phyloP scores from a whole-genome alignment of 2,797 vertebrate genomes.

The Tapirus indicus region DNA sequence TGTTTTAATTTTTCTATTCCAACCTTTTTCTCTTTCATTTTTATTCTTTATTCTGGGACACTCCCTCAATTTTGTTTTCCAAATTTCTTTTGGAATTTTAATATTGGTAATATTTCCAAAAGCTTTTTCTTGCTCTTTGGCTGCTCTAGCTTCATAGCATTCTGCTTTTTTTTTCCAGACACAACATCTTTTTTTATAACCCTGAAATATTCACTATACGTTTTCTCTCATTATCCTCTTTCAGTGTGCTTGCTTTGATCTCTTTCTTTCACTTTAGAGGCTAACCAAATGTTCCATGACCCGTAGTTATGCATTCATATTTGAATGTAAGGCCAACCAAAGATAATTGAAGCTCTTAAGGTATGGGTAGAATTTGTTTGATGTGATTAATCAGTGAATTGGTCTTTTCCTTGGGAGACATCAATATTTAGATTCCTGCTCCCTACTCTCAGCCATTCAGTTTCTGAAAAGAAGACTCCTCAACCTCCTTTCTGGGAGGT shows the following conservation, averaged over 20 bases:
- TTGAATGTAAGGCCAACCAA: not conserved
- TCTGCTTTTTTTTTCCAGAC: not conserved
- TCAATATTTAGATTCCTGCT: not conserved
- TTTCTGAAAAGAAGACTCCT: not conserved
- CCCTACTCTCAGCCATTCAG: not conserved
- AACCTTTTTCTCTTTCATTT: not conserved
- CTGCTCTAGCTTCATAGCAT: not conserved
- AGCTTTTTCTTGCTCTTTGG: not conserved
- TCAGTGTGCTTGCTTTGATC: not conserved
- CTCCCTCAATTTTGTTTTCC: not conserved
- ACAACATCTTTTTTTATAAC: not conserved
- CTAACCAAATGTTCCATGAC: not conserved
- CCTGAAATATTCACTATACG: not conserved
- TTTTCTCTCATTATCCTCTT: not conserved
- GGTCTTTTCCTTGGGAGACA: not conserved
- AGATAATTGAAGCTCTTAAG: not conserved
- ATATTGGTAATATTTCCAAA: not conserved
- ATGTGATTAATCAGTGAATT: not conserved
- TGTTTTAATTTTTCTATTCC: not conserved
- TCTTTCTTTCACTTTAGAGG: not conserved
- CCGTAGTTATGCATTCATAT: not conserved
- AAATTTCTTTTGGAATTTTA: not conserved
- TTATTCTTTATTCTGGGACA: not conserved
- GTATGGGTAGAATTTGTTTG: not conserved
- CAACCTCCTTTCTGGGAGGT: not conserved